A percentile compares a stretch with the other conserved stretches of the same genome.
Conservation (phyloP, 1,140 invertebrate species). For the Drosophila malerkotliana region DNA sequence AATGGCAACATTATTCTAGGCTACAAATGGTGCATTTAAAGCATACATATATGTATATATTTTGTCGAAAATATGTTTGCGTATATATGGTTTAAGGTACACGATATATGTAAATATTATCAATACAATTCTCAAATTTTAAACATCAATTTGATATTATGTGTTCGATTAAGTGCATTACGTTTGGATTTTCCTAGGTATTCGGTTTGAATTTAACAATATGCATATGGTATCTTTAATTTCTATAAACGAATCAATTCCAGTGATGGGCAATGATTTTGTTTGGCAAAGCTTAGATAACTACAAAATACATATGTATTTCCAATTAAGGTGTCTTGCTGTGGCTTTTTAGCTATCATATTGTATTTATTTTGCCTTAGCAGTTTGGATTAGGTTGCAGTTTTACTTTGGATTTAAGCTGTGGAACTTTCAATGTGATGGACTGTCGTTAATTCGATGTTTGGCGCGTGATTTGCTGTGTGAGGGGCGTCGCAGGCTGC, state of each 20-base stretch:
- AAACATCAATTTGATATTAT: constrained; percentile 59
- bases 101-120: constrained; percentile 40
- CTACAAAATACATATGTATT: constrained; percentile 51
- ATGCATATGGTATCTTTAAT: constrained; percentile 23
- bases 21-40: constrained; percentile 40
- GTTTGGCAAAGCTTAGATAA: constrained; percentile 54
- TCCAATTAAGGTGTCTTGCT: constrained; percentile 30
- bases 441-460: constrained; percentile 83
- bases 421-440: constrained; percentile 77
- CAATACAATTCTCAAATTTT: constrained; percentile 57
- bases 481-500: constrained; percentile 82
- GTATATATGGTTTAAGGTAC: constrained; percentile 71
- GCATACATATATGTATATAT: constrained; percentile 19
- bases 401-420: constrained; percentile 28
- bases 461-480: constrained; percentile 83
- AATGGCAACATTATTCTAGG: constrained; percentile 38
- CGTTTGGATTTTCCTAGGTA: constrained; percentile 4
- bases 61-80: constrained; percentile 41
- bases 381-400: constrained; percentile 5
- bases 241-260: constrained; percentile 19
- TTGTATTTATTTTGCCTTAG: constrained; percentile 24
- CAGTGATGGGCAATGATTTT: constrained; percentile 10
- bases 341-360: constrained; percentile 12
- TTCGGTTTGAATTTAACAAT: constrained; percentile 45
- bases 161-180: constrained; percentile 53